Evolutionary conservation across 2,888 invertebrate genomes (phyloP).

Genomic region (Pyralis farinalis): DNA sequence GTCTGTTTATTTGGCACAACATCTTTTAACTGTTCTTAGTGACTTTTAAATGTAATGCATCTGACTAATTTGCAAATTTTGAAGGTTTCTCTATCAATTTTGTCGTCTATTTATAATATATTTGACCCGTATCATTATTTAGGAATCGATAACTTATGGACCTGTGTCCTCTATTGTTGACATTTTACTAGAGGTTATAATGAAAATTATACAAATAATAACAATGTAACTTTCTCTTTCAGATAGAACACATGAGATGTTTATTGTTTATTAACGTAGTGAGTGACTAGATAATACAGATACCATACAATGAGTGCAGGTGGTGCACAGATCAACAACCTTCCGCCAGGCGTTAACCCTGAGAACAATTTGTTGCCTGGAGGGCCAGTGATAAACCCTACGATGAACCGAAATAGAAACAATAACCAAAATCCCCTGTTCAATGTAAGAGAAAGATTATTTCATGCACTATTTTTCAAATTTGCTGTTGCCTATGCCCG

Average conservation of each 20-base stretch:
- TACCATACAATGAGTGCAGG: slow-evolving; percentile 52
- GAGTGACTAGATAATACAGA: slow-evolving; percentile 4
- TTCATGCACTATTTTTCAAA: slow-evolving; percentile 96
- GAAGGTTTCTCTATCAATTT: slow-evolving; percentile 12
- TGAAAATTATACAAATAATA: slow-evolving; percentile 11
- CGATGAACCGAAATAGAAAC: slow-evolving; percentile 76
- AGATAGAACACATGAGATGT: slow-evolving; percentile 31
- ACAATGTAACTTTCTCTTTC: slow-evolving; percentile 46
- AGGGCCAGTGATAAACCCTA: slow-evolving; percentile 75
- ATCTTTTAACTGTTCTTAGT: no score
- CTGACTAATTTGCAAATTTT: slow-evolving; percentile 3
- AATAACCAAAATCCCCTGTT: slow-evolving; percentile 88
- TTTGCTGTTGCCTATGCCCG: slow-evolving; percentile 95
- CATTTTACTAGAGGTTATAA: slow-evolving; percentile 38
- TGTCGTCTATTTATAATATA: slow-evolving; percentile 8
- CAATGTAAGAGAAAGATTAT: slow-evolving; percentile 94
- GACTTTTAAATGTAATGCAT: no score
- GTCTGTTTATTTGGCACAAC: no score
- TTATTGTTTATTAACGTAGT: slow-evolving; percentile 6
- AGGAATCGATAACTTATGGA: slow-evolving; percentile 18
- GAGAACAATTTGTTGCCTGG: slow-evolving; percentile 78
- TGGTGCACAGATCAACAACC: slow-evolving; percentile 61
- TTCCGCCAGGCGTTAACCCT: slow-evolving; percentile 72
- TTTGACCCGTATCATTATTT: slow-evolving; percentile 9
- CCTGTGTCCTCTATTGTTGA: slow-evolving; percentile 48